A percentile compares a stretch with the other conserved stretches of the same genome.
Evolutionary conservation across 2,888 invertebrate genomes (phyloP).

Genomic region (Papilio demoleus): DNA sequence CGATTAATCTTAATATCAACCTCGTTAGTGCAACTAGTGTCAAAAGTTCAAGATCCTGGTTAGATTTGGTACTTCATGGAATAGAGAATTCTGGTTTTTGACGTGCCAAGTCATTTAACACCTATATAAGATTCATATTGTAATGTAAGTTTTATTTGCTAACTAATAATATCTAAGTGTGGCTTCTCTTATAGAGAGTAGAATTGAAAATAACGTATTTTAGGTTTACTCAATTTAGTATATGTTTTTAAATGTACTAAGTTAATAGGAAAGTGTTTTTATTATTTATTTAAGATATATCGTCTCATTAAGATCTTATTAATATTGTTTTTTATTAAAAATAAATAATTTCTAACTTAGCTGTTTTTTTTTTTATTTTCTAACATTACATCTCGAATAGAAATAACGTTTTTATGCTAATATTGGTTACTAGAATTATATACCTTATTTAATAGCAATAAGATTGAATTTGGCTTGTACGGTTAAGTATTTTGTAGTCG

Average conservation of each 20-base stretch:
- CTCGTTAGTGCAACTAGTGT: no score
- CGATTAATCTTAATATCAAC: no score
- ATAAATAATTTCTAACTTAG: background rate
- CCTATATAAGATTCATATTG: no score
- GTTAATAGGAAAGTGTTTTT: background rate
- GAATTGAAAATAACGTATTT: background rate
- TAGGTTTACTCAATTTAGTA: no score
- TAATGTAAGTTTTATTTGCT: no score
- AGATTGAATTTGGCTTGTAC: no score
- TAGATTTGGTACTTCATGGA: background rate
- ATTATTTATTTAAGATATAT: background rate
- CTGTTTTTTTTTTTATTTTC: background rate
- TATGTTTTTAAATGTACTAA: no score
- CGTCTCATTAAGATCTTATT: background rate
- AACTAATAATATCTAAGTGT: background rate
- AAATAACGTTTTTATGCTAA: no score
- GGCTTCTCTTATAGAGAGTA: background rate
- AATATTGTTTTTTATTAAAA: background rate
- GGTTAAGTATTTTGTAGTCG: no score
- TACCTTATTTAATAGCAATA: background rate
- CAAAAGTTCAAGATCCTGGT: no score
- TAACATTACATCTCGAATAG: no score
- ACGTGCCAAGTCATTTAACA: background rate
- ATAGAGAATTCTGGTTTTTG: background rate
- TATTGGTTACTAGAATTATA: no score